Conservation (phyloP, 2,113 vertebrate species). For the Delphinus delphis region DNA sequence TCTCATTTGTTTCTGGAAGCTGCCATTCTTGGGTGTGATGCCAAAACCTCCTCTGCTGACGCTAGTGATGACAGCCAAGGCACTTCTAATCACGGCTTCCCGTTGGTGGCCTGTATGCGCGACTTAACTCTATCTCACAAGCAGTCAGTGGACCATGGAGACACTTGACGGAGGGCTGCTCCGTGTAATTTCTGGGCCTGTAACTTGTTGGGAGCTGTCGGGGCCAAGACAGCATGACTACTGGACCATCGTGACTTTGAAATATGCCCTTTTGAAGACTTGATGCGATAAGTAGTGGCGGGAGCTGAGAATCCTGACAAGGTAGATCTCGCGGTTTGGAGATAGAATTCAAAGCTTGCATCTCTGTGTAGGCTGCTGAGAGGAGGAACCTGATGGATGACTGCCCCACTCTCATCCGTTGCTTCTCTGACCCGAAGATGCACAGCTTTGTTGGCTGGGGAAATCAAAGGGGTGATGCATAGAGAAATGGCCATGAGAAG, state of each 20-base stretch:
- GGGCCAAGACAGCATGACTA: conserved; percentile 45
- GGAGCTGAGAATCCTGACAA: not conserved
- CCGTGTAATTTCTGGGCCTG: conserved; percentile 58
- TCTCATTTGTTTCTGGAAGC: conserved; percentile 30
- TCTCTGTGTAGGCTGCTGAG: not conserved
- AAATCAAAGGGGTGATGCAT: not conserved
- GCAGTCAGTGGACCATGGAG: conserved; percentile 26
- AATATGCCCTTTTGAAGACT: conserved; percentile 65
- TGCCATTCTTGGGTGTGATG: not conserved
- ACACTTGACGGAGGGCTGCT: conserved; percentile 55
- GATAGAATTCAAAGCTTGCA: not conserved
- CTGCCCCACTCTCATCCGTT: not conserved
- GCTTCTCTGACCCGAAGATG: not conserved
- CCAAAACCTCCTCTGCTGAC: not conserved
- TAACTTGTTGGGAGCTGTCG: conserved; percentile 64
- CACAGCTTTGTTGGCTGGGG: not conserved
- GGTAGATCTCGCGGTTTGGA: not conserved
- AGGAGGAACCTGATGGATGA: not conserved
- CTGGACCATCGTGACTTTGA: conserved; percentile 47
- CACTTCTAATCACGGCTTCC: not conserved
- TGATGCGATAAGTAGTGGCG: conserved; percentile 39
- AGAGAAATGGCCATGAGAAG: not conserved
- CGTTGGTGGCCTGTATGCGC: conserved; percentile 14
- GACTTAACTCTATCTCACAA: conserved; percentile 12
- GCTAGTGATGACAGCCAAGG: not conserved